Evolutionary conservation across 2,113 vertebrate genomes (phyloP).

Genomic region (Cyanoramphus novaezelandiae): DNA sequence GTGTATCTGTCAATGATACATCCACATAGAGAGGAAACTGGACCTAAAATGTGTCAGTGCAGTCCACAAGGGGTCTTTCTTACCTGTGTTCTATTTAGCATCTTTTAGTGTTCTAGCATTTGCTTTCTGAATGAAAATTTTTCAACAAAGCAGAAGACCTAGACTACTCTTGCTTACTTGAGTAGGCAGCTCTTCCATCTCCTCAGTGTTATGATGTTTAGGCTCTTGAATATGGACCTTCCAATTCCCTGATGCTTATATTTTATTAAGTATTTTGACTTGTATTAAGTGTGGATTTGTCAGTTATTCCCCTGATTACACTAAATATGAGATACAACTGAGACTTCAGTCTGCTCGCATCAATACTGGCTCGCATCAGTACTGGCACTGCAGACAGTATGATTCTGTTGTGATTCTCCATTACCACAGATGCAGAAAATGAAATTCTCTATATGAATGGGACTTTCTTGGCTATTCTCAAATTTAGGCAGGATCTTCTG

Average conservation of each 20-base stretch:
- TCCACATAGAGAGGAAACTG: background rate
- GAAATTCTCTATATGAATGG: background rate
- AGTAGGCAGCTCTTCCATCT: background rate
- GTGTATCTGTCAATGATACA: background rate
- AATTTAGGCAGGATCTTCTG: background rate
- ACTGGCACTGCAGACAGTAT: background rate
- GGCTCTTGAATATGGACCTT: background rate
- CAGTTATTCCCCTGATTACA: background rate
- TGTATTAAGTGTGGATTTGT: background rate
- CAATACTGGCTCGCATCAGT: background rate
- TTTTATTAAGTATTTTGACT: background rate
- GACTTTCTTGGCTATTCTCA: background rate
- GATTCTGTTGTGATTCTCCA: background rate
- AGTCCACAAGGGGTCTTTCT: background rate
- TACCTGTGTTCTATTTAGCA: background rate
- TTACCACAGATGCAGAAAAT: background rate
- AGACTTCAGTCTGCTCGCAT: background rate
- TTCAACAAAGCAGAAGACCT: background rate
- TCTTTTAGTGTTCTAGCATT: background rate
- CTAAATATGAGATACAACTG: background rate
- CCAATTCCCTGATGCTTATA: background rate
- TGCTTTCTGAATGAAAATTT: background rate
- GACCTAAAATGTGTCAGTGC: background rate
- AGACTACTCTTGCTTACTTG: background rate
- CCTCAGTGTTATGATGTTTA: background rate